Percentiles rank a stretch among this genome's conserved stretches.
Evolutionary conservation across 2,113 vertebrate genomes (phyloP).

Genomic region (Cariama cristata): DNA sequence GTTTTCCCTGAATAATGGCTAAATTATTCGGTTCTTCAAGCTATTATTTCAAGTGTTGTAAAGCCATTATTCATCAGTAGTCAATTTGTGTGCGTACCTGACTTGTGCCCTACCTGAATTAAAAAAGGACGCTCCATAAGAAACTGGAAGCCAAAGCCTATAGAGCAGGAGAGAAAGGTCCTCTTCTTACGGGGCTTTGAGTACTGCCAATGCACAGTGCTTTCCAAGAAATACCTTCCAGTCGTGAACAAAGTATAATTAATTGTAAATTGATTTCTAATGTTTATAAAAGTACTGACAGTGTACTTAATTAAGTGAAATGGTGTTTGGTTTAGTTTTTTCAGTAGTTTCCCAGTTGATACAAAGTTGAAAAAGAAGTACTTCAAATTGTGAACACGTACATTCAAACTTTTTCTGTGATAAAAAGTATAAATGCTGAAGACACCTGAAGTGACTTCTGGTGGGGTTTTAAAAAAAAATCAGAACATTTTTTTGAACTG

Average conservation of each 20-base stretch:
- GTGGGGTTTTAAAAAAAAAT: background rate
- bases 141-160: background rate
- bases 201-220: rapidly evolving
- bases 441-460: constrained; percentile 19
- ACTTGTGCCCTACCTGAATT: background rate
- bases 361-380: background rate
- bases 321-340: constrained; percentile 38
- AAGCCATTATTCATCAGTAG: background rate
- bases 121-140: background rate
- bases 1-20: background rate
- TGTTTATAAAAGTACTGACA: background rate
- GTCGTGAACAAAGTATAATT: constrained; percentile 23
- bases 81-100: background rate
- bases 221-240: background rate
- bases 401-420: background rate
- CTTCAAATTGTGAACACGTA: constrained; percentile 33
- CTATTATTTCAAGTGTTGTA: background rate
- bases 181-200: background rate
- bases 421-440: constrained; percentile 19
- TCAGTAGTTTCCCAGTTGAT: constrained; percentile 36
- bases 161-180: background rate
- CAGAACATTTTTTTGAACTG: constrained; percentile 10
- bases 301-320: constrained; percentile 9
- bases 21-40: background rate
- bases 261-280: constrained; percentile 29